Conservation (phyloP, 2,888 invertebrate species). For the Xanthorhoe spadicearia region DNA sequence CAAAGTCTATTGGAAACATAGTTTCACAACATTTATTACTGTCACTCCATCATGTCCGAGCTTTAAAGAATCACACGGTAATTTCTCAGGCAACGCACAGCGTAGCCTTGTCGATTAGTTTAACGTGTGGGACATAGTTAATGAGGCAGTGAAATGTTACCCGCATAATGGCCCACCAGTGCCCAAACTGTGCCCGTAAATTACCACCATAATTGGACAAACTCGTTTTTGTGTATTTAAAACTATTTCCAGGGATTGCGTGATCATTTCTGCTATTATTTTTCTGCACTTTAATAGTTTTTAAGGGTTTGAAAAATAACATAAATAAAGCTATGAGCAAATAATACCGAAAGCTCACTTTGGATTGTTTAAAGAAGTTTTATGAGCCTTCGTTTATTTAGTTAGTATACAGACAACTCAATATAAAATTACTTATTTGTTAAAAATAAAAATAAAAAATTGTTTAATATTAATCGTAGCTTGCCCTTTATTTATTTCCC, state of each 20-base stretch:
- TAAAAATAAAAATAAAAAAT: conserved; percentile 49
- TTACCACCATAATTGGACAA: conserved; percentile 48
- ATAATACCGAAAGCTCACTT: background rate
- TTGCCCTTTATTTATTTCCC: conserved; percentile 78
- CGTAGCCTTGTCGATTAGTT: conserved; percentile 62
- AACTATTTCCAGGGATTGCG: conserved; percentile 40
- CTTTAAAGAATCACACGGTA: conserved; percentile 35
- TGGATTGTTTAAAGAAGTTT: background rate
- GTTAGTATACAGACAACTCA: background rate
- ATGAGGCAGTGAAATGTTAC: conserved; percentile 66
- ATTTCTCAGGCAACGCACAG: conserved; percentile 52
- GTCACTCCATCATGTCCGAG: conserved; percentile 3
- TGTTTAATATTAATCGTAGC: conserved; percentile 74
- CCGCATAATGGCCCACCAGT: conserved; percentile 48
- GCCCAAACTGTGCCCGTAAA: conserved; percentile 44
- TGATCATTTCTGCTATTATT: conserved; percentile 8
- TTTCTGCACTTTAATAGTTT: background rate
- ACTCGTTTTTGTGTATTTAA: conserved; percentile 44
- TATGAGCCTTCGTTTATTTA: background rate
- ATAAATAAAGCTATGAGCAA: background rate
- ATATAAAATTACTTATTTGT: conserved; percentile 42
- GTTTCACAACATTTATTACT: conserved; percentile 1
- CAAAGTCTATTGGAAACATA: background rate
- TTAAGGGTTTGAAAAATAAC: background rate
- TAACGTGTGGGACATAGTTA: conserved; percentile 66